Evolutionary conservation across 2,113 vertebrate species (phyloP), one percentile per base, ranked within the genome.

Genomic region (Girardinichthys multiradiatus): DNA sequence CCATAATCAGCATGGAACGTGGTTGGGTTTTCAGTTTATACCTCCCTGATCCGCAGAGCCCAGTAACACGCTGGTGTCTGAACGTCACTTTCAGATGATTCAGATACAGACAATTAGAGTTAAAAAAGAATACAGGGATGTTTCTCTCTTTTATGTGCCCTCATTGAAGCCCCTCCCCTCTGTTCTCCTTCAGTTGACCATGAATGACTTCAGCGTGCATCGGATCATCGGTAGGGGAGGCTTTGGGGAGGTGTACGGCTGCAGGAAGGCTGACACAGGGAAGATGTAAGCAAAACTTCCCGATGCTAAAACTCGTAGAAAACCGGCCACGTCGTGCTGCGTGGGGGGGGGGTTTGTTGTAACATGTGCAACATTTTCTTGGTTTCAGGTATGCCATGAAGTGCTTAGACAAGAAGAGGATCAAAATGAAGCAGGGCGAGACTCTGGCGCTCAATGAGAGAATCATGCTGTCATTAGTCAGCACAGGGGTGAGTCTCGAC

Each of bases 401-500:
- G 86, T 99, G 98, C 95, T 87, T 99, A 91, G 98, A 99, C 91
- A 99, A 99, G 93, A 99, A 99, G 91, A 94, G 98, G 86, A 97
- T 99, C 90, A 99, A 99, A 91, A 98, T 98, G 98, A 99, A 99
- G 85, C 98, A 99, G 91, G 98, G 98, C 5, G 98, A 99, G 91
- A 99, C 98, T 0, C 89, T 99, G 75, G 98, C 98, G 58, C 94
- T 99, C 86, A 99, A 99, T 15, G 98, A 99, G 87, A 95, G 98
- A 84, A 99, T 99, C 87, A 99, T 99, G 98, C 90, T 99, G 91
- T 98, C 98, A 1, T 93, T 99, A 65, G 98, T 99, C 94, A 99
- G 98, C 89, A 99, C 98, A 12, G 98, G 98, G 90, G 98, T 99
- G 81, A 96, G 97, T 64, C 29, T 2, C 26, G 19, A 26, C 0